phyloP scores from a whole-genome alignment of 2,888 invertebrate species.

The Phania funesta region DNA sequence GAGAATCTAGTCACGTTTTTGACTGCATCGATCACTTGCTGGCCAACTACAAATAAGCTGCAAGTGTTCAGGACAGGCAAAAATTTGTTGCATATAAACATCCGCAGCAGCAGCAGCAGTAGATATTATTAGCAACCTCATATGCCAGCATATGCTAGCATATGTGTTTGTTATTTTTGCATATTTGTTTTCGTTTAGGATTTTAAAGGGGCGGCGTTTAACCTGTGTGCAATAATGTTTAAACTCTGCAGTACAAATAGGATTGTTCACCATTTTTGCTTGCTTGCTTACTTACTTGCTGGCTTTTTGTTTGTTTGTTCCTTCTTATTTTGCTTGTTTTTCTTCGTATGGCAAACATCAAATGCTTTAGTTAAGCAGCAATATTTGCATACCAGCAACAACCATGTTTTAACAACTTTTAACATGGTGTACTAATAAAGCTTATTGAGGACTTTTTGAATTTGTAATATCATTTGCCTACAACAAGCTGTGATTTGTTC shows the following conservation, averaged over 20 bases:
- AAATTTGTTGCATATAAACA: constrained; percentile 63
- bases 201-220: constrained; percentile 59
- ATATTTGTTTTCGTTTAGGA: constrained; percentile 38
- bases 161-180: constrained; percentile 55
- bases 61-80: constrained; percentile 66
- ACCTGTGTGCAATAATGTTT: constrained; percentile 47
- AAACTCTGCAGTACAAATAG: constrained; percentile 40
- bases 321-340: not conserved
- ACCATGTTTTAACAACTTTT: constrained; percentile 38
- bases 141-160: constrained; percentile 32
- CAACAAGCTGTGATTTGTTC: constrained; percentile 65
- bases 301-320: not conserved
- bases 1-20: constrained; percentile 67
- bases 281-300: not conserved
- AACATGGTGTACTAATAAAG: constrained; percentile 64
- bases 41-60: constrained; percentile 67
- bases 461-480: constrained; percentile 67
- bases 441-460: constrained; percentile 60
- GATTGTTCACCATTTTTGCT: constrained; percentile 54
- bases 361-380: constrained; percentile 48
- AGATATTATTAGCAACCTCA: constrained; percentile 29
- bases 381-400: constrained; percentile 49
- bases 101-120: constrained; percentile 8
- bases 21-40: constrained; percentile 67
- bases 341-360: constrained; percentile 36